These are phyloP conservation scores for Sceloporus undulatus DNA, from an alignment of 2,113 vertebrate genomes.

Conservation along the genomic window DNA sequence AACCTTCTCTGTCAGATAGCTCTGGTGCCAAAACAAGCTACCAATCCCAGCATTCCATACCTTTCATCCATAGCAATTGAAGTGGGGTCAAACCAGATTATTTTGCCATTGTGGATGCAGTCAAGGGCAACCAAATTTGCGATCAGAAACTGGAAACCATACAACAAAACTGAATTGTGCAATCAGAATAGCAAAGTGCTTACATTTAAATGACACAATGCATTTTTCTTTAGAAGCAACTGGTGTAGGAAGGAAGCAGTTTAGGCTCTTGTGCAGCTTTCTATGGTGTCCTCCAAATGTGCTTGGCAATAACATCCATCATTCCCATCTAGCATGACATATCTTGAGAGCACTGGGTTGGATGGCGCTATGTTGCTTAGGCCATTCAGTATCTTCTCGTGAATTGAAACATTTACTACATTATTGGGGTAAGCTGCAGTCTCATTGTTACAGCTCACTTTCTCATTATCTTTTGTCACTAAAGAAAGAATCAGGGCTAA, in stretches of 20 bases:
- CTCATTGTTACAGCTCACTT: not conserved
- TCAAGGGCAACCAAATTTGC: not conserved
- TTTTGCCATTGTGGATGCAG: too few species aligned
- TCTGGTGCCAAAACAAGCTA: too few species aligned
- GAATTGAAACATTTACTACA: not conserved
- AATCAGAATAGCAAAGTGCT: not conserved
- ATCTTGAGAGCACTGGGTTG: too few species aligned
- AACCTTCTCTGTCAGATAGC: too few species aligned
- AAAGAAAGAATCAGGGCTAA: not conserved
- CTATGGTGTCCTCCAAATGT: too few species aligned
- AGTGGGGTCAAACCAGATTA: too few species aligned
- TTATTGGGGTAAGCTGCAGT: not conserved
- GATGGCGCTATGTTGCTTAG: too few species aligned
- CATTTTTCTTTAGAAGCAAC: not conserved
- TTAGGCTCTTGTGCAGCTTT: not conserved
- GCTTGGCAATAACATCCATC: too few species aligned
- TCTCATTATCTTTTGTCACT: not conserved
- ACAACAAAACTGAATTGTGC: not conserved
- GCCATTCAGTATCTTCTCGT: not conserved
- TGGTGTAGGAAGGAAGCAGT: not conserved
- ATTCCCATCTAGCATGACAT: too few species aligned
- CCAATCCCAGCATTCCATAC: too few species aligned
- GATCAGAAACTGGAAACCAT: not conserved
- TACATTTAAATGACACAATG: not conserved
- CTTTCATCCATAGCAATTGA: too few species aligned